A percentile compares a stretch with the other conserved stretches of the same genome.
Evolutionary conservation across 2,888 invertebrate genomes (phyloP).

Genomic region (Drepana falcataria): DNA sequence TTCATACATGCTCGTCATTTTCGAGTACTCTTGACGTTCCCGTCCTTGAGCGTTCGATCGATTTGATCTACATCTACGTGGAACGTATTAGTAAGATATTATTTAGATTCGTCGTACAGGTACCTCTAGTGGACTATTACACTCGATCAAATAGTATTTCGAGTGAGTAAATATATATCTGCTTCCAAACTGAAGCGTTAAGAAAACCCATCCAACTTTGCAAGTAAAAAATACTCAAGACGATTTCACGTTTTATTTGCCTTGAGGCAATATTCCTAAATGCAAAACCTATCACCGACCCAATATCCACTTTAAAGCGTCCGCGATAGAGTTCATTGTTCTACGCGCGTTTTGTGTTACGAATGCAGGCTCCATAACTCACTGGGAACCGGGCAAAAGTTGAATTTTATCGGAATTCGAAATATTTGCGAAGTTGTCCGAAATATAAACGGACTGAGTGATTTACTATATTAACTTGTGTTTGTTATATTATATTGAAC

Average conservation of each 20-base stretch:
- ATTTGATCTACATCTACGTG: no score
- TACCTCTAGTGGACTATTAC: no score
- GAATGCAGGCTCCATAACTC: constrained; percentile 44
- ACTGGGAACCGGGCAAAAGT: constrained; percentile 52
- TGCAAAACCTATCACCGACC: constrained; percentile 6
- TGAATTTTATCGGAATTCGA: constrained; percentile 55
- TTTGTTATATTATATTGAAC: constrained; percentile 27
- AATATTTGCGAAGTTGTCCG: constrained; percentile 39
- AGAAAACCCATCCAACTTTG: not conserved
- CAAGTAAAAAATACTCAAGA: constrained; percentile 4
- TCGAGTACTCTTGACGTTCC: no score
- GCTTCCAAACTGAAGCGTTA: not conserved
- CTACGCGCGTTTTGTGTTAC: constrained; percentile 7
- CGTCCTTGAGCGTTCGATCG: no score
- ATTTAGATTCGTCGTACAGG: no score
- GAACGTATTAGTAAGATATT: no score
- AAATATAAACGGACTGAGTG: constrained; percentile 43
- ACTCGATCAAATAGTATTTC: no score
- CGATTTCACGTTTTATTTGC: constrained; percentile 25
- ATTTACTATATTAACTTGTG: constrained; percentile 48
- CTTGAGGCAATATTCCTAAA: constrained; percentile 17
- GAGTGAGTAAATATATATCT: no score
- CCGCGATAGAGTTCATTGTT: constrained; percentile 6
- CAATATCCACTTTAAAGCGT: constrained; percentile 10
- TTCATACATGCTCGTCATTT: no score